Percentiles rank a stretch among this genome's conserved stretches.
Evolutionary conservation across 2,113 vertebrate species (phyloP).

Genomic region (Gambusia affinis): DNA sequence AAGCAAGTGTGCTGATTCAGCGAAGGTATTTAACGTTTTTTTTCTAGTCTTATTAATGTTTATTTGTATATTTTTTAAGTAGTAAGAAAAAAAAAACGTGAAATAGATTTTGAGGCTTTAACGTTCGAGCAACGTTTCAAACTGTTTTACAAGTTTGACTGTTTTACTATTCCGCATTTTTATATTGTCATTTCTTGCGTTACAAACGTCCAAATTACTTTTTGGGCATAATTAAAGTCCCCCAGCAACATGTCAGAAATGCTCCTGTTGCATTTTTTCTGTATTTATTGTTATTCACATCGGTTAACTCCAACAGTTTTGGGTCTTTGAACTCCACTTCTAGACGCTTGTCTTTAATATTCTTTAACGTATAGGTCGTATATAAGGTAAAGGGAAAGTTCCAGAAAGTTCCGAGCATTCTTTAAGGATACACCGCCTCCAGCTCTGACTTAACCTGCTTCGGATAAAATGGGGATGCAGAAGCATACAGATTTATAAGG

Average conservation of each 20-base stretch:
- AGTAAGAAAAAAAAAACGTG: too few relatives aligned
- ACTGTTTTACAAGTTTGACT: neutral
- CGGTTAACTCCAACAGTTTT: conserved; percentile 20
- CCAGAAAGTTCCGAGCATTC: neutral
- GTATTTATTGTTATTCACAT: too few relatives aligned
- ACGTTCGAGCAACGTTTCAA: neutral
- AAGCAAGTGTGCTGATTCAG: neutral
- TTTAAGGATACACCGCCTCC: neutral
- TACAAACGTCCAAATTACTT: too few relatives aligned
- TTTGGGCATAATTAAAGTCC: too few relatives aligned
- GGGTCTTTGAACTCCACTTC: neutral
- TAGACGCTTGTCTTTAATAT: neutral
- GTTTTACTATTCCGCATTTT: too few relatives aligned
- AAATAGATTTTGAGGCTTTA: too few relatives aligned
- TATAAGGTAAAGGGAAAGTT: neutral
- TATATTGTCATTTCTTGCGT: neutral
- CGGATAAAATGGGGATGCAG: neutral
- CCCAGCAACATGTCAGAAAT: too few relatives aligned
- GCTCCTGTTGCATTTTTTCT: too few relatives aligned
- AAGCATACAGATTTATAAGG: neutral
- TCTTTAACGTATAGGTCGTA: neutral
- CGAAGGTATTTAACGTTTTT: conserved; percentile 22
- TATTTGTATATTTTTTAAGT: too few relatives aligned
- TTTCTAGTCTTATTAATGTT: too few relatives aligned
- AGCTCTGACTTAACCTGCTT: neutral